phyloP scores from a whole-genome alignment of 2,113 vertebrate species.

The Myotis brandtii region DNA sequence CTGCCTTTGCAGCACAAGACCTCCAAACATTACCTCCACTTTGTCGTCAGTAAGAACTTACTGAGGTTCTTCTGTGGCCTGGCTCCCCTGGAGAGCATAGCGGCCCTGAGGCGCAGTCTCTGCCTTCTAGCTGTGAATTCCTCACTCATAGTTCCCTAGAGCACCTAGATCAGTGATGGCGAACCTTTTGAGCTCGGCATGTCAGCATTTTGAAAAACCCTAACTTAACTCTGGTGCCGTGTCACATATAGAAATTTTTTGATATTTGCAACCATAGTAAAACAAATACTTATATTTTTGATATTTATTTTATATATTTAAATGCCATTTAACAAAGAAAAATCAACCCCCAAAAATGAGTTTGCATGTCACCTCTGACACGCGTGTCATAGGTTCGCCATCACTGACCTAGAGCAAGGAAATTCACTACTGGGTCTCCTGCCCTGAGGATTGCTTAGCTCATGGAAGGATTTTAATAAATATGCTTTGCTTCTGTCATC shows the following conservation, averaged over 20 bases:
- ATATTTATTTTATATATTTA: too few relatives aligned
- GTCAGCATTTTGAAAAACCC: too few relatives aligned
- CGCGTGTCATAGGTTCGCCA: too few relatives aligned
- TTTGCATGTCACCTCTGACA: too few relatives aligned
- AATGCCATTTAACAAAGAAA: too few relatives aligned
- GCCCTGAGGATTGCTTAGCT: accelerated
- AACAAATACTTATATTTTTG: too few relatives aligned
- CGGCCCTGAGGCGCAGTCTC: neutral
- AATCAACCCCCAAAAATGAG: too few relatives aligned
- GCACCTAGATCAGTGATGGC: too few relatives aligned
- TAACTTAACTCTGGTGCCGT: too few relatives aligned
- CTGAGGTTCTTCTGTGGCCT: neutral
- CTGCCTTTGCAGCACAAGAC: neutral
- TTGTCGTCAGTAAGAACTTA: neutral
- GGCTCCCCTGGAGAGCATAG: accelerated
- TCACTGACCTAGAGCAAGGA: neutral
- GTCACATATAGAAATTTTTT: too few relatives aligned
- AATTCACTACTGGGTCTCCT: neutral
- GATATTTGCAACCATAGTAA: too few relatives aligned
- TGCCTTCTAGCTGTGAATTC: neutral
- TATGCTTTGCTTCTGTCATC: neutral
- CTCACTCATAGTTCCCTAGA: neutral
- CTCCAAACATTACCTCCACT: neutral
- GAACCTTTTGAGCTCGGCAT: too few relatives aligned
- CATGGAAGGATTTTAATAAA: neutral